Percentiles rank a stretch among this genome's conserved stretches.
phyloP scores from a whole-genome alignment of 2,888 invertebrate genomes.

The Cerastoderma edule region DNA sequence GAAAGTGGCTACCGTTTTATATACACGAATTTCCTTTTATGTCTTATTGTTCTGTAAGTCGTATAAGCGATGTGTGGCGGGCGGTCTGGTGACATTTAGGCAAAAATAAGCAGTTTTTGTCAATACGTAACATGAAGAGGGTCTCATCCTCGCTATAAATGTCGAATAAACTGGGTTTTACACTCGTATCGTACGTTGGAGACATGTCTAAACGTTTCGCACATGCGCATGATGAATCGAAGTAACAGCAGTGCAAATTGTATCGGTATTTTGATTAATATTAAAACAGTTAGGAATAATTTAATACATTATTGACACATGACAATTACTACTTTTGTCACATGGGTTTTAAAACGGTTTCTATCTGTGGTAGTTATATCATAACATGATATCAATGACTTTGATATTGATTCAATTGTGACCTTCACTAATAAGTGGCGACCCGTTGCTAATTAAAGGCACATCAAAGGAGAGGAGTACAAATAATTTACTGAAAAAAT shows the following conservation, averaged over 20 bases:
- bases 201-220: not conserved
- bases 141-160: not conserved
- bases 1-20: not conserved
- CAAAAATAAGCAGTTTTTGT: constrained; percentile 15
- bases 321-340: no score
- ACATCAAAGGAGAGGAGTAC: no score
- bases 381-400: no score
- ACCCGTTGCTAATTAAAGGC: no score
- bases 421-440: no score
- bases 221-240: constrained; percentile 2
- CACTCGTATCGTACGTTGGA: constrained; percentile 11
- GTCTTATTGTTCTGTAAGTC: constrained; percentile 3
- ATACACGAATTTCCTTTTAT: constrained; percentile 20
- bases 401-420: no score
- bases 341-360: no score
- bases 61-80: constrained; percentile 10
- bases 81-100: constrained; percentile 15
- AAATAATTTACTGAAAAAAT: no score
- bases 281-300: no score
- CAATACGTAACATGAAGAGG: constrained; percentile 4
- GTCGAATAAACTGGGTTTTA: constrained; percentile 12
- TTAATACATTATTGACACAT: no score
- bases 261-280: not conserved
- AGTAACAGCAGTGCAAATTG: not conserved
- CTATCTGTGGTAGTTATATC: no score